Base-by-base conservation (phyloP, 2,797 vertebrate species). In the Microcaecilia unicolor region DNA sequence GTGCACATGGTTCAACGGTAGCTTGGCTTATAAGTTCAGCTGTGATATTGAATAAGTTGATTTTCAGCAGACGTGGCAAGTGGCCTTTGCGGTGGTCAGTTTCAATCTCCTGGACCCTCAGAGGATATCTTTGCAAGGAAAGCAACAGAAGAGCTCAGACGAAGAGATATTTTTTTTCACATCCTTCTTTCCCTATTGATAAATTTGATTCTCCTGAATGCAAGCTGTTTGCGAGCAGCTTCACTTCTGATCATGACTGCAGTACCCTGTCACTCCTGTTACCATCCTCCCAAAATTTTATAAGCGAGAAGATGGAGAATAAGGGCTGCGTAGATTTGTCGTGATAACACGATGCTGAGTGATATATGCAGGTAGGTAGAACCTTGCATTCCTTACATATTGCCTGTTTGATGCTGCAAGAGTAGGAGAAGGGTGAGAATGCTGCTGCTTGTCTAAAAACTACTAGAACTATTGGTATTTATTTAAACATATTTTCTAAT, bases 51-150 rank as follows among this genome's bases (percentile, higher is more conserved):
- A 67, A 72, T 80, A 71, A 82, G 67, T 76, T 86, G 84, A 84
- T 82, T 80, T 83, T 81, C 83, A 80, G 72, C 73, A 37, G 76
- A 77, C 74, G 59, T 81, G 78, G 79, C 69, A 74, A 65, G 71
- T 78, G 74, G 75, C 80, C 79, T 59, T 86, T 78, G 74, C 82
- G 84, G 78, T 85, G 87, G 82, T 90, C 88, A 86, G 78, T 74
- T 82, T 69, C 61, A 58, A 76, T 78, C 81, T 83, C 36, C 24
- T 20, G 36, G 27, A 31, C 18, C 31, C 27, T 23, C 31, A 76
- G 80, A 80, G 81, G 85, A 84, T 78, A 72, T 83, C 76, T 78
- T 30, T 7, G 72, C 28, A 23, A 35, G 34, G 44, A 51, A n/a
- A 38, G 31, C 30, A 37, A 29, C 31, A 30, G 38, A 36, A 72